Evolutionary conservation across 2,888 invertebrate species (phyloP).

Genomic region (Arctia plantaginis): DNA sequence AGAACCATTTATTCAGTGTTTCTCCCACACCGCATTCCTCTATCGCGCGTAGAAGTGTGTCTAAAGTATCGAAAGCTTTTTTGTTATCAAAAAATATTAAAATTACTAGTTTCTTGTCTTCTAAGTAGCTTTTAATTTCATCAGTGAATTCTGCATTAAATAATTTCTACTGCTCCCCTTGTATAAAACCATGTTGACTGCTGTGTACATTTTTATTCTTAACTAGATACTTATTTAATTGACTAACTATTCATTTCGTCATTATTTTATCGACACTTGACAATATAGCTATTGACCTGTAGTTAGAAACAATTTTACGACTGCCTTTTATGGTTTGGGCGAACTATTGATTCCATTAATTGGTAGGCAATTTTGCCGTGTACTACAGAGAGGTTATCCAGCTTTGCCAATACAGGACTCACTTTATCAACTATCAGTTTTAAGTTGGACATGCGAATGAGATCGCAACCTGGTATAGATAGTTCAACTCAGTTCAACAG

Average conservation of each 20-base stretch:
- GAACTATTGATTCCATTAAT: conserved; percentile 1
- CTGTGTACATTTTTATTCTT: not conserved
- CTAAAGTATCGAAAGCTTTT: not conserved
- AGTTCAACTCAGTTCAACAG: too few species aligned
- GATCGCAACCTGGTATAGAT: too few species aligned
- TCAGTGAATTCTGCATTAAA: not conserved
- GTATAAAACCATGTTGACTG: not conserved
- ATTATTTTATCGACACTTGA: conserved; percentile 1
- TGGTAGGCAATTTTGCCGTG: too few species aligned
- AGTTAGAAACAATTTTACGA: not conserved
- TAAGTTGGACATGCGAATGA: too few species aligned
- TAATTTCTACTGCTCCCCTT: not conserved
- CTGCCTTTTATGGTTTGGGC: conserved; percentile 1
- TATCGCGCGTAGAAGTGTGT: too few species aligned
- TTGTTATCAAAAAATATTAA: conserved; percentile 1
- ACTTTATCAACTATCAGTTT: too few species aligned
- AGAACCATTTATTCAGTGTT: too few species aligned
- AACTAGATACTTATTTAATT: not conserved
- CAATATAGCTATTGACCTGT: conserved; percentile 5
- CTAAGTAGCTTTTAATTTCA: not conserved
- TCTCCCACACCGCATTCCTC: too few species aligned
- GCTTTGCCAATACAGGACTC: too few species aligned
- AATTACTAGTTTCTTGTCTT: conserved; percentile 1
- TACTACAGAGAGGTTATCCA: too few species aligned
- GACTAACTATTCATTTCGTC: not conserved